Percentiles rank a stretch among this genome's conserved stretches.
Conservation (phyloP, 2,797 vertebrate species). For the Periophthalmus magnuspinnatus region DNA sequence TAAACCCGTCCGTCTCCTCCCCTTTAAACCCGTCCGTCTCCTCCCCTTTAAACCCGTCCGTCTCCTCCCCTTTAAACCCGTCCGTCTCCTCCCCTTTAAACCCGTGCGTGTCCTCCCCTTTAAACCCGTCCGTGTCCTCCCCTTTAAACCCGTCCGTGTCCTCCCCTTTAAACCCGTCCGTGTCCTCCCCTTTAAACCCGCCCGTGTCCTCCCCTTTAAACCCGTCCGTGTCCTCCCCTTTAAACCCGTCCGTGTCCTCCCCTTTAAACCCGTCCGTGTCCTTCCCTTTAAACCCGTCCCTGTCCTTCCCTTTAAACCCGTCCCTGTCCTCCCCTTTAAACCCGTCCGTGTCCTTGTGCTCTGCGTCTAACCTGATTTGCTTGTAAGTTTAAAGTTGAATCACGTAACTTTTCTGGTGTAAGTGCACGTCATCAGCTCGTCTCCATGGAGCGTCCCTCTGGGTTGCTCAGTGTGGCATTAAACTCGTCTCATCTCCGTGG, state of each 20-base stretch:
- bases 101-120: too few relatives aligned
- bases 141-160: background rate
- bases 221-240: background rate
- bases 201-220: too few relatives aligned
- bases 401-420: too few relatives aligned
- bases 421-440: too few relatives aligned
- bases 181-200: too few relatives aligned
- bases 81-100: too few relatives aligned
- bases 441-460: too few relatives aligned
- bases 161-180: background rate
- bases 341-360: background rate
- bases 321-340: background rate
- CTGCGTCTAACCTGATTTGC: background rate
- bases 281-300: background rate
- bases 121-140: background rate
- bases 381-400: background rate
- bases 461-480: too few relatives aligned
- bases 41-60: background rate
- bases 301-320: background rate
- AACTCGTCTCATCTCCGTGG: too few relatives aligned
- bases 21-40: background rate
- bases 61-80: background rate
- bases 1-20: background rate
- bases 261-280: background rate
- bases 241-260: background rate